Evolutionary conservation across 2,113 vertebrate genomes (phyloP).

Genomic region (Colinus virginianus): DNA sequence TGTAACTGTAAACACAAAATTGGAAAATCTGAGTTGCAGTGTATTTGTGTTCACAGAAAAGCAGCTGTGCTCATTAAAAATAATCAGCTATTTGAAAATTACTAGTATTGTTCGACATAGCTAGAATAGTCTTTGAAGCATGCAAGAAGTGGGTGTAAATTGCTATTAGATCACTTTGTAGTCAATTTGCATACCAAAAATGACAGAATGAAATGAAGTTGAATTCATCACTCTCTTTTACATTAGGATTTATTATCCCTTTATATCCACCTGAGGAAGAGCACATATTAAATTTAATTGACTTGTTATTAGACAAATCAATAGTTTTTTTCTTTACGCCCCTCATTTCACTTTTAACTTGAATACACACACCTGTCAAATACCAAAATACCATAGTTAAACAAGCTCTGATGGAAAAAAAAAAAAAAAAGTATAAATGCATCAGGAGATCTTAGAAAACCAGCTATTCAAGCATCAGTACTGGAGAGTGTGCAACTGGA

Average conservation of each 20-base stretch:
- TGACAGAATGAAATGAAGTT: not conserved
- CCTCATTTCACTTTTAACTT: not conserved
- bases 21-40: not conserved
- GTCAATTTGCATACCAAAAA: not conserved
- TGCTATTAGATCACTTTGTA: not conserved
- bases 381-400: not conserved
- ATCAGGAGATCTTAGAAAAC: not conserved
- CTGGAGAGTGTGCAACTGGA: not conserved
- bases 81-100: not conserved
- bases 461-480: accelerated
- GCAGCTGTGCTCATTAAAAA: not conserved
- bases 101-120: not conserved
- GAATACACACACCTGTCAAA: not conserved
- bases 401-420: not conserved
- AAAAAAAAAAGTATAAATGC: not conserved
- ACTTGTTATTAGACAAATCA: not conserved
- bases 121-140: not conserved
- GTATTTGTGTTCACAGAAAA: not conserved
- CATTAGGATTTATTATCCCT: conserved; percentile 20
- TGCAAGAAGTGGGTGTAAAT: not conserved
- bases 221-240: conserved; percentile 7
- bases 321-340: not conserved
- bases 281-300: not conserved
- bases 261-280: not conserved
- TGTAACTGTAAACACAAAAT: not conserved